Percentiles rank a stretch among this genome's conserved stretches.
These are phyloP conservation scores for Brachionus koreanus DNA, from an alignment of 1,140 invertebrate species.

Conservation along the genomic window DNA sequence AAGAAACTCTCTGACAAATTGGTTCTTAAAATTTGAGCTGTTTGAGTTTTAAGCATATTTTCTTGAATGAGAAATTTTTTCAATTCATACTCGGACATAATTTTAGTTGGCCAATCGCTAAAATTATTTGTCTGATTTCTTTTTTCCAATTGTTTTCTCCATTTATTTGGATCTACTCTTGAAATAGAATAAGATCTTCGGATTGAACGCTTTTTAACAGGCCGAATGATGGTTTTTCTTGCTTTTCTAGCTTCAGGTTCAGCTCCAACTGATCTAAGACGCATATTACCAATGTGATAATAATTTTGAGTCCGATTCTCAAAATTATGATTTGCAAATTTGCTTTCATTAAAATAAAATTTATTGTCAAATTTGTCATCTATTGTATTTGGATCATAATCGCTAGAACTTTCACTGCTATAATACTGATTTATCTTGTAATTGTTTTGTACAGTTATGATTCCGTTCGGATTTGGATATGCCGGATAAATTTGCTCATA, in stretches of 20 bases:
- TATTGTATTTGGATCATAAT: slow-evolving; percentile 32
- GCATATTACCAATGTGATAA: slow-evolving; percentile 18
- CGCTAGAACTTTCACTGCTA: not conserved
- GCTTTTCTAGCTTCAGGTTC: not conserved
- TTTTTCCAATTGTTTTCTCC: not conserved
- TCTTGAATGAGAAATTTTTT: slow-evolving; percentile 33
- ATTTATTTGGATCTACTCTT: slow-evolving; percentile 4
- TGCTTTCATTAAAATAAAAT: slow-evolving; percentile 22
- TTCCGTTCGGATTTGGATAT: slow-evolving; percentile 4
- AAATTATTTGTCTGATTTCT: not conserved
- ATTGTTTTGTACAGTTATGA: not conserved
- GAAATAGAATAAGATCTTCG: slow-evolving; percentile 35
- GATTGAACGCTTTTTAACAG: not conserved
- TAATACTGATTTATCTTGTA: slow-evolving; percentile 23
- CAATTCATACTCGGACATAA: slow-evolving; percentile 25
- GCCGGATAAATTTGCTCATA: slow-evolving; percentile 25
- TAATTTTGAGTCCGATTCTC: not conserved
- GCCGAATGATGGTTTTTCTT: not conserved
- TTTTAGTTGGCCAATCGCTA: slow-evolving; percentile 16
- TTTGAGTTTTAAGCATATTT: slow-evolving; percentile 29
- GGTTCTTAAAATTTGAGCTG: slow-evolving; percentile 18
- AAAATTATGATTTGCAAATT: not conserved
- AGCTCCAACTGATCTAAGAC: not conserved
- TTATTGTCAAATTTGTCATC: slow-evolving; percentile 27
- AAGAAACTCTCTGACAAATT: slow-evolving; percentile 37